These are phyloP conservation scores for Medauroidea extradentata DNA, from an alignment of 1,140 invertebrate species.

Conservation along the genomic window DNA sequence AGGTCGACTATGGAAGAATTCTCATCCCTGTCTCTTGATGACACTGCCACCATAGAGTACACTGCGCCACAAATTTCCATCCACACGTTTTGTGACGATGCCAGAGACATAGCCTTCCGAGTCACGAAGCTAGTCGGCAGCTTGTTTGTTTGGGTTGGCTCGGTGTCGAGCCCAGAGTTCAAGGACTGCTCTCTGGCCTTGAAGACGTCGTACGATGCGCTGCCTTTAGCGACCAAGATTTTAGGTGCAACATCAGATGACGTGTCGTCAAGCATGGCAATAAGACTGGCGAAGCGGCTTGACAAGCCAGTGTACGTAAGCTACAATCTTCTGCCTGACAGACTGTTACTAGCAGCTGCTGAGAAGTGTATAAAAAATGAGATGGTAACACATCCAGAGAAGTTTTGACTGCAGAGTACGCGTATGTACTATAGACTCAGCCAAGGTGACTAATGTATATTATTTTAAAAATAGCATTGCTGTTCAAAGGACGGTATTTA, in stretches of 20 bases:
- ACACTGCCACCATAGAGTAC: not conserved
- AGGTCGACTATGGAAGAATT: too few relatives aligned
- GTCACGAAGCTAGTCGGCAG: constrained; percentile 42
- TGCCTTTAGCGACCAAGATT: constrained; percentile 40
- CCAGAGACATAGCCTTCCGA: constrained; percentile 32
- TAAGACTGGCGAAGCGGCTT: constrained; percentile 38
- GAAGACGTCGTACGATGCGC: constrained; percentile 28
- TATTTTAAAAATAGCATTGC: too few relatives aligned
- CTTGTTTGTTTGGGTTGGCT: constrained; percentile 42
- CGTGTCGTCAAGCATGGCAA: constrained; percentile 37
- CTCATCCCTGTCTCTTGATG: not conserved
- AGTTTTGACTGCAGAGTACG: too few relatives aligned
- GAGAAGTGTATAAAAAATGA: constrained; percentile 41
- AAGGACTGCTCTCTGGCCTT: constrained; percentile 40
- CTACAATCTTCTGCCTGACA: constrained; percentile 38
- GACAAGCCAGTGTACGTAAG: constrained; percentile 43
- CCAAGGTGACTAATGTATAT: too few relatives aligned
- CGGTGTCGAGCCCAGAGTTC: constrained; percentile 29
- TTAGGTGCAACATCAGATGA: constrained; percentile 35
- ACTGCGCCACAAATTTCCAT: not conserved
- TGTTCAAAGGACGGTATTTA: too few relatives aligned
- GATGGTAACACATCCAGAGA: constrained; percentile 19
- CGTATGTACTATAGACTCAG: too few relatives aligned
- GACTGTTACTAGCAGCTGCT: constrained; percentile 29
- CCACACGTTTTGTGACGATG: constrained; percentile 29